Percentiles rank a stretch among this genome's conserved stretches.
These are phyloP conservation scores for Gallinago paraguaiae DNA, from an alignment of 2,113 vertebrate genomes.

Conservation along the genomic window DNA sequence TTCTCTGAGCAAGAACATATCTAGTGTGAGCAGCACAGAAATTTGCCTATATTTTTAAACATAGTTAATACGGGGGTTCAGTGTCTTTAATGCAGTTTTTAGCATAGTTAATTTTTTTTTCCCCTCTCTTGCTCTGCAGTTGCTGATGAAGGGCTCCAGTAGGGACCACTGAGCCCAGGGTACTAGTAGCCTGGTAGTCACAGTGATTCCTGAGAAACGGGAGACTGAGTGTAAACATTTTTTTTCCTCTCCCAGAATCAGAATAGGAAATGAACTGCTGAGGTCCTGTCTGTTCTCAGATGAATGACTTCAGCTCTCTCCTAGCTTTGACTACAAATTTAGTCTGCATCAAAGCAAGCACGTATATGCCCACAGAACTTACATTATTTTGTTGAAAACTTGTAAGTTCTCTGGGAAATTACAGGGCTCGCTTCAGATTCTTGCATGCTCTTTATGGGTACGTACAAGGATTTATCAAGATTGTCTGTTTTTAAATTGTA, in stretches of 20 bases:
- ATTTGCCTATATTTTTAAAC: not conserved
- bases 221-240: not conserved
- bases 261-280: not conserved
- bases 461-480: not conserved
- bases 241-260: not conserved
- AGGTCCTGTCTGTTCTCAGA: constrained; percentile 11
- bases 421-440: not conserved
- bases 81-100: not conserved
- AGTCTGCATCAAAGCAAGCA: not conserved
- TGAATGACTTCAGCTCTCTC: not conserved
- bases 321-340: not conserved
- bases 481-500: not conserved
- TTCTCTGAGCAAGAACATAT: not conserved
- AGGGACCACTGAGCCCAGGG: not conserved
- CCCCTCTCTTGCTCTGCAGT: not conserved
- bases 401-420: not conserved
- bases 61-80: not conserved
- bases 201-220: not conserved
- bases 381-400: not conserved
- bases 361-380: not conserved
- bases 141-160: not conserved
- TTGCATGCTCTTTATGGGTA: not conserved
- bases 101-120: not conserved
- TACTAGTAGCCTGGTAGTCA: not conserved
- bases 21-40: not conserved